Evolutionary conservation across 2,888 invertebrate species (phyloP).

Genomic region (Zhengitettix transpicula): DNA sequence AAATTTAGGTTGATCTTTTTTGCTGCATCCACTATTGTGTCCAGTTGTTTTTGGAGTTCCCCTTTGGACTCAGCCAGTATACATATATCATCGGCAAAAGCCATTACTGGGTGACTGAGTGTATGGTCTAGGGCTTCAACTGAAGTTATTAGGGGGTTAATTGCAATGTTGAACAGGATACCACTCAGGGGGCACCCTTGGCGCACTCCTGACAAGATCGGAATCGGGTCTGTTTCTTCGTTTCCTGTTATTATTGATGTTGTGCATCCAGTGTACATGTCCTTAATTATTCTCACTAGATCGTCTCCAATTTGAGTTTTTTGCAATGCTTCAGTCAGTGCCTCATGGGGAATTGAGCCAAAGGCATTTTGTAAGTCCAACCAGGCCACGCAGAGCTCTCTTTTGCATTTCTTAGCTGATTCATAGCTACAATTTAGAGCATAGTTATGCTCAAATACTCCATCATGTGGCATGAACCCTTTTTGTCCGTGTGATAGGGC

Average conservation of each 20-base stretch:
- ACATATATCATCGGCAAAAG: too few species aligned
- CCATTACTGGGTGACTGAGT: too few species aligned
- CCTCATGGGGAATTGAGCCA: neutral
- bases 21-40: too few species aligned
- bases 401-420: neutral
- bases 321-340: neutral
- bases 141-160: neutral
- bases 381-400: neutral
- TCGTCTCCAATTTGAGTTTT: accelerated
- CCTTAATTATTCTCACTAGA: neutral
- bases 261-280: neutral
- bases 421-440: neutral
- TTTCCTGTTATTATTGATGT: neutral
- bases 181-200: neutral
- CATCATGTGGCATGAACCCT: too few species aligned
- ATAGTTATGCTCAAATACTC: neutral
- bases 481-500: neutral
- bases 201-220: neutral
- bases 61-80: too few species aligned
- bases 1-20: too few species aligned
- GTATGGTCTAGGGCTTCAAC: too few species aligned
- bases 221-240: neutral
- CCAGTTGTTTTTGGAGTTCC: too few species aligned
- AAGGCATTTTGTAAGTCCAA: neutral
- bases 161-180: neutral